Evolutionary conservation across 2,888 invertebrate species (phyloP).

Genomic region (Parnassius glacialis): DNA sequence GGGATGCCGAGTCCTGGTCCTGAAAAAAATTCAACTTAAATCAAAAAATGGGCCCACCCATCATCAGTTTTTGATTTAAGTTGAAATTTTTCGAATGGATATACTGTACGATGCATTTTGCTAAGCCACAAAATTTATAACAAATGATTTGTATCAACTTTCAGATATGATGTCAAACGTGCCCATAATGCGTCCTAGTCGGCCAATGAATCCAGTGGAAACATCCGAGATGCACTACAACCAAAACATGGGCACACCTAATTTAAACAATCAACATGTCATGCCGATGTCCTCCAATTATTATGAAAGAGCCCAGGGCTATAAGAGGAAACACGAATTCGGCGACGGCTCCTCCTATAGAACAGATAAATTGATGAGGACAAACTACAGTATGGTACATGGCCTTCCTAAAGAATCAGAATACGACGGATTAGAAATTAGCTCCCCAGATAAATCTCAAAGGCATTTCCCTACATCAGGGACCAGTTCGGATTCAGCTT

Average conservation of each 20-base stretch:
- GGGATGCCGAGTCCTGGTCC: too few species aligned
- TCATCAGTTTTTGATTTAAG: too few species aligned
- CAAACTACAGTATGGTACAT: slow-evolving; percentile 62
- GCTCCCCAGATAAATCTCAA: slow-evolving; percentile 53
- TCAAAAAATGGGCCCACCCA: too few species aligned
- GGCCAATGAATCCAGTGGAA: slow-evolving; percentile 61
- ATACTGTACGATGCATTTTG: too few species aligned
- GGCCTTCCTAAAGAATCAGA: slow-evolving; percentile 53
- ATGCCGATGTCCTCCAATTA: slow-evolving; percentile 62
- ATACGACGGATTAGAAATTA: slow-evolving; percentile 50
- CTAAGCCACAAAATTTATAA: background rate
- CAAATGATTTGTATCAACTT: slow-evolving; percentile 33
- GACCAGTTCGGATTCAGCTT: slow-evolving; percentile 47
- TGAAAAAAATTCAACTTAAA: too few species aligned
- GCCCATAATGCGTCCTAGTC: slow-evolving; percentile 59
- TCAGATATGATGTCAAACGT: slow-evolving; percentile 65
- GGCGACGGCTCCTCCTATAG: slow-evolving; percentile 63
- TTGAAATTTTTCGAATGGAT: too few species aligned
- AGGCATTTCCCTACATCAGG: slow-evolving; percentile 60
- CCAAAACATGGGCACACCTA: slow-evolving; percentile 50
- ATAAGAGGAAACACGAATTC: slow-evolving; percentile 70
- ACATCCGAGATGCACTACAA: slow-evolving; percentile 68
- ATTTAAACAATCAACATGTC: slow-evolving; percentile 49
- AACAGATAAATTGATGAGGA: slow-evolving; percentile 70
- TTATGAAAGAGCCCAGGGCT: slow-evolving; percentile 60